These are phyloP conservation scores for Paedocypris micromegethes DNA, from an alignment of 2,797 vertebrate genomes.

Conservation along the genomic window DNA sequence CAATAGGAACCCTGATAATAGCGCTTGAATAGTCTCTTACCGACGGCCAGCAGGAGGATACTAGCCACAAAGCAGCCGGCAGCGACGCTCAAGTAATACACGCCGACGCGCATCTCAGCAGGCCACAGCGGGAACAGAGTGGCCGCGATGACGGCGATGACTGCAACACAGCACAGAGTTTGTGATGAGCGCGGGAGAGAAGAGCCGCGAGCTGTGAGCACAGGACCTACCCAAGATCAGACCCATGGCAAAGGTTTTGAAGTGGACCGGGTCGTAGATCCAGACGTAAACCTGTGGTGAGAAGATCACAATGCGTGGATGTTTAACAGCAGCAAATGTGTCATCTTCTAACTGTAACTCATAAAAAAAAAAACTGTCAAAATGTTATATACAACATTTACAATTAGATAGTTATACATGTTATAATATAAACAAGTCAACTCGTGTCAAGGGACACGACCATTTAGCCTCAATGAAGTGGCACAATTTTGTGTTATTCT, in stretches of 20 bases:
- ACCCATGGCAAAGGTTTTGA: constrained; percentile 99
- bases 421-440: too few species aligned
- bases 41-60: constrained; percentile 92
- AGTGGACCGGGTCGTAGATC: constrained; percentile 98
- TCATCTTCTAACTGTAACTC: too few species aligned
- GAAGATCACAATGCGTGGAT: background rate
- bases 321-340: too few species aligned
- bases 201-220: background rate
- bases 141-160: constrained; percentile 95
- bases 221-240: constrained; percentile 84
- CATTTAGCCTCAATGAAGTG: too few species aligned
- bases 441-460: too few species aligned
- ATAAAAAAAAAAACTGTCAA: too few species aligned
- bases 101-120: constrained; percentile 97
- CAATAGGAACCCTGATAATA: too few species aligned
- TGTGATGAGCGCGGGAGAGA: background rate
- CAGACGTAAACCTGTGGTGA: constrained; percentile 85
- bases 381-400: too few species aligned
- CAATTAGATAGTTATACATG: too few species aligned
- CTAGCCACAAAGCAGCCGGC: constrained; percentile 98
- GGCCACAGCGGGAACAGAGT: constrained; percentile 98
- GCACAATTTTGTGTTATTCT: too few species aligned
- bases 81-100: constrained; percentile 97
- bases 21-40: constrained; percentile 73
- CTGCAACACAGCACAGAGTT: constrained; percentile 53